These are phyloP conservation scores for Punctoribates punctum DNA, from an alignment of 2,888 invertebrate genomes.

Conservation along the genomic window DNA sequence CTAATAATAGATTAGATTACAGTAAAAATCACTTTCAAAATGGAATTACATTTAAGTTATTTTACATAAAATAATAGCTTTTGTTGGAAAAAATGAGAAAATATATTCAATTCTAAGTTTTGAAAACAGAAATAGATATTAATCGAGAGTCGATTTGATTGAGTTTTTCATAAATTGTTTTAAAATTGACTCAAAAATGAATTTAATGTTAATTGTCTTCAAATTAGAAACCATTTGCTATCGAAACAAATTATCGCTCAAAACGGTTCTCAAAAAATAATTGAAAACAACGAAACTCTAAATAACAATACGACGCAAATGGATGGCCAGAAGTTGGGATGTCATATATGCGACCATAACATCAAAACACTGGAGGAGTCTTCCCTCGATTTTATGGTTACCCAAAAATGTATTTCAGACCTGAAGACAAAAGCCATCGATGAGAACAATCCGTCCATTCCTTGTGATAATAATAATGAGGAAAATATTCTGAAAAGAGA, in stretches of 20 bases:
- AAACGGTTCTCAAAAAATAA: not conserved
- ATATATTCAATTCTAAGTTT: too few relatives aligned
- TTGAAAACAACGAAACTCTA: not conserved
- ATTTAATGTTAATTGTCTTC: not conserved
- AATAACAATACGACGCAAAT: slow-evolving; percentile 4
- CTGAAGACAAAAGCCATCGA: not conserved
- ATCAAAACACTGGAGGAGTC: slow-evolving; percentile 12
- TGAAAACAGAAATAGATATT: too few relatives aligned
- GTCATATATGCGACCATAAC: slow-evolving; percentile 12
- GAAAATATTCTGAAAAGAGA: not conserved
- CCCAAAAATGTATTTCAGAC: not conserved
- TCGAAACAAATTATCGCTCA: not conserved
- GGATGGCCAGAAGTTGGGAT: not conserved
- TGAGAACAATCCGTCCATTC: not conserved
- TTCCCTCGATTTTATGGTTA: not conserved
- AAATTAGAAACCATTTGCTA: slow-evolving; percentile 23
- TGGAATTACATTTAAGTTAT: too few relatives aligned
- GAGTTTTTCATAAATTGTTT: not conserved
- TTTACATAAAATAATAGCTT: too few relatives aligned
- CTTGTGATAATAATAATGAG: not conserved
- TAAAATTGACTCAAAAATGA: not conserved
- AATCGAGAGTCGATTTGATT: too few relatives aligned
- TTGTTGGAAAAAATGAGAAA: too few relatives aligned
- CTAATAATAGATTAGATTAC: too few relatives aligned
- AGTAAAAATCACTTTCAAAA: too few relatives aligned